phyloP scores from a whole-genome alignment of 2,888 invertebrate genomes.

The Diarsia brunnea region DNA sequence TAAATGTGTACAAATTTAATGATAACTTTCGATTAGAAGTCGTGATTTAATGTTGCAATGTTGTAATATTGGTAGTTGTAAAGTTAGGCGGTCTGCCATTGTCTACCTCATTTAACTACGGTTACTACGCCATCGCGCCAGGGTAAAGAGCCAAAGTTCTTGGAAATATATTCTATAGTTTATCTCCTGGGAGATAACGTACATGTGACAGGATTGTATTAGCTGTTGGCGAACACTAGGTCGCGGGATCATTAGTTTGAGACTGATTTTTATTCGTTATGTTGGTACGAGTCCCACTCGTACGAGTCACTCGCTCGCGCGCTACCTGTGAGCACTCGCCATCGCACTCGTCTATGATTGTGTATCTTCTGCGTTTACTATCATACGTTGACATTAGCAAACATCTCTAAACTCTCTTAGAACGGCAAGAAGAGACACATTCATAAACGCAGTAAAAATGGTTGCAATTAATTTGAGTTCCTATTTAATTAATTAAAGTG shows the following conservation, averaged over 20 bases:
- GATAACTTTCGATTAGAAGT: slow-evolving; percentile 82
- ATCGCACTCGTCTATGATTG: slow-evolving; percentile 34
- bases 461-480: slow-evolving; percentile 89
- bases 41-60: slow-evolving; percentile 88
- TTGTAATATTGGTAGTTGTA: slow-evolving; percentile 86
- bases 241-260: slow-evolving; percentile 74
- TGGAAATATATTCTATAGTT: slow-evolving; percentile 84
- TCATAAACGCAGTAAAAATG: slow-evolving; percentile 46
- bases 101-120: slow-evolving; percentile 87
- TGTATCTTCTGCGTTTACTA: slow-evolving; percentile 23
- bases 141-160: slow-evolving; percentile 88
- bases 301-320: slow-evolving; percentile 1
- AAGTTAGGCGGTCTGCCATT: slow-evolving; percentile 84
- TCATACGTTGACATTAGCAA: not conserved
- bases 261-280: slow-evolving; percentile 81
- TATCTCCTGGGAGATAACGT: slow-evolving; percentile 78
- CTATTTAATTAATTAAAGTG: slow-evolving; percentile 85
- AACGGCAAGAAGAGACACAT: slow-evolving; percentile 27
- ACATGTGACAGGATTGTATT: slow-evolving; percentile 69
- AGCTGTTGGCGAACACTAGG: slow-evolving; percentile 56
- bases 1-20: slow-evolving; percentile 89
- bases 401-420: slow-evolving; percentile 9
- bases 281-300: slow-evolving; percentile 44
- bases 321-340: slow-evolving; percentile 44
- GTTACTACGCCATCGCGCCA: slow-evolving; percentile 85